Evolutionary conservation across 2,797 vertebrate genomes (phyloP).

Genomic region (Microctenopoma lineatum): DNA sequence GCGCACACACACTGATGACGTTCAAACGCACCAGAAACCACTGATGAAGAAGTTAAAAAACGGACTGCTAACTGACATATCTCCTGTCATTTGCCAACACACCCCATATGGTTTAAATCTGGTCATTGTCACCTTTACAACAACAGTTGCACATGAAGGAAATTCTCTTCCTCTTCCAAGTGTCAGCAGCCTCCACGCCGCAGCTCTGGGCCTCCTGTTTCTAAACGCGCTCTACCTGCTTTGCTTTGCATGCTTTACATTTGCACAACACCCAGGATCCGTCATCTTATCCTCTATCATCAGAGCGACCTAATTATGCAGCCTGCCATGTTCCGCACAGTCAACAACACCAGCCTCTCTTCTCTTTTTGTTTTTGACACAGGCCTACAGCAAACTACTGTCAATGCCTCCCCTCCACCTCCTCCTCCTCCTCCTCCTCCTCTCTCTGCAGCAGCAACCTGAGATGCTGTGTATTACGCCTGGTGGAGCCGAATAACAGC

Average conservation of each 20-base stretch:
- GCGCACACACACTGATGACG: background rate
- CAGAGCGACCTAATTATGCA: slow-evolving; percentile 36
- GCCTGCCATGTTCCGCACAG: slow-evolving; percentile 9
- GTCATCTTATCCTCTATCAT: slow-evolving; percentile 41
- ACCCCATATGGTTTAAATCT: background rate
- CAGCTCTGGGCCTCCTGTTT: slow-evolving; percentile 1
- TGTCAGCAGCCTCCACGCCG: slow-evolving; percentile 14
- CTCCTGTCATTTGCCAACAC: too few relatives aligned
- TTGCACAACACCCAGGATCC: background rate
- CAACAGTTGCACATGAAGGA: background rate
- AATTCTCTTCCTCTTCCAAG: background rate
- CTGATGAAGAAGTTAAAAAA: too few relatives aligned
- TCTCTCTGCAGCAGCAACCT: slow-evolving; percentile 74
- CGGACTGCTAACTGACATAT: too few relatives aligned
- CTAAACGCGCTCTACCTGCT: slow-evolving; percentile 4
- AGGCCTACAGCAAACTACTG: slow-evolving; percentile 65
- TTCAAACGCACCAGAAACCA: background rate
- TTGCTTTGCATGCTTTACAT: background rate
- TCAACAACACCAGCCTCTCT: slow-evolving; percentile 16
- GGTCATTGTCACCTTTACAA: background rate
- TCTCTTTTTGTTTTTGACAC: slow-evolving; percentile 59
- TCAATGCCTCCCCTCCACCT: slow-evolving; percentile 29
- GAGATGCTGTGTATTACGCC: slow-evolving; percentile 74
- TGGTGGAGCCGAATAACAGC: slow-evolving; percentile 41
- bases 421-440: slow-evolving; percentile 19